Evolutionary conservation across 2,797 vertebrate genomes (phyloP), one percentile per base, ranked within the genome.

Genomic region (Limosa lapponica): DNA sequence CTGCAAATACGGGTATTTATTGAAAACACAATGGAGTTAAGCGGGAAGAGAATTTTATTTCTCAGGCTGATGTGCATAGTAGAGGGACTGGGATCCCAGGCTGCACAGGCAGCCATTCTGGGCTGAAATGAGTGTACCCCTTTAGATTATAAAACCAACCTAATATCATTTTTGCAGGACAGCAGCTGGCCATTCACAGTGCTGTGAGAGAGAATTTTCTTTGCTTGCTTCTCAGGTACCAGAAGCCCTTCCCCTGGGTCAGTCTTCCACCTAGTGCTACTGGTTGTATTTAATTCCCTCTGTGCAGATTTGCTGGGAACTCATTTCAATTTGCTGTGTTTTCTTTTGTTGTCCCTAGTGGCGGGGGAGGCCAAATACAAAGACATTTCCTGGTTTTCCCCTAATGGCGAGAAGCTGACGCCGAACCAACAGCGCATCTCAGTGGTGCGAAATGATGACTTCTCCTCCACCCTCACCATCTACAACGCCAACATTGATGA

Each of bases 311-410:
- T 71, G 41, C 32, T 64, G 70, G 39, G 64, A 83, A 28, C 64
- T 71, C 48, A 18, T 25, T 64, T 81, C 19, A 66, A 10, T 6
- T 20, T 8, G 30, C 57, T 49, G 1, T 75, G 2, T 9, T 39
- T 10, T 66, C 36, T 78, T 44, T 82, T 73, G 14, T 86, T n/a
- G 16, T 90, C 74, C 36, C 2, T 59, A 99, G 99, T 99, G 97
- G 98, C 98, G 27, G 99, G 99, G 22, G 98, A 98, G 91, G 99
- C 99, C 95, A 99, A 98, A 96, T 98, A 97, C 89, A 99, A 98
- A 97, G 98, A 99, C 64, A 99, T 99, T 95, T 99, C 99, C 95
- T 99, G 99, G 99, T 99, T 99, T 91, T 99, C 99, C 48, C 99
- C 99, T 13, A 99, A 95, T 0, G 99, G 99, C 7, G 99, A 99